A percentile compares a stretch with the other conserved stretches of the same genome.
These are phyloP conservation scores for Harpagus bidentatus DNA, from an alignment of 2,113 vertebrate species.

Conservation along the genomic window DNA sequence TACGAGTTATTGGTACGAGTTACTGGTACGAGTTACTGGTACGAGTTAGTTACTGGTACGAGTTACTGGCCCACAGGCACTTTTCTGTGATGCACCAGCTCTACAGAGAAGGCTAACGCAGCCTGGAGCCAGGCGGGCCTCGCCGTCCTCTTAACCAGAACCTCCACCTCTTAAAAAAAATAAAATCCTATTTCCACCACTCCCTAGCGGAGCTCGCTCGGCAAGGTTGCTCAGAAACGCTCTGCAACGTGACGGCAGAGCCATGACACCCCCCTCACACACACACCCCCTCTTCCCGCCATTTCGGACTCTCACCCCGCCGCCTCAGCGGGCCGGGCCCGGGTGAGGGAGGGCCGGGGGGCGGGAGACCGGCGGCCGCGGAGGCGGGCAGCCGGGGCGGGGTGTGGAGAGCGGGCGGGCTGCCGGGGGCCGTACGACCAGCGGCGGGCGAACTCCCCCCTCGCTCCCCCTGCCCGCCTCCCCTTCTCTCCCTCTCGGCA, in stretches of 20 bases:
- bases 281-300: no score
- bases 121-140: fast-evolving
- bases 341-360: background rate
- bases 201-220: fast-evolving
- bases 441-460: background rate
- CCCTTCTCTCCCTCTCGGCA: no score
- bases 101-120: no score
- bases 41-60: fast-evolving
- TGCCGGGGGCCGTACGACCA: background rate
- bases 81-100: background rate
- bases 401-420: background rate
- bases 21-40: background rate
- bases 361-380: background rate
- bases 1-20: no score
- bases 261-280: no score
- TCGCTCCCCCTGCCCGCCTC: no score
- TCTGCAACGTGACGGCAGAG: background rate
- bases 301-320: no score
- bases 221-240: background rate
- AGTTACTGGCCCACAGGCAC: no score
- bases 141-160: background rate
- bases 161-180: no score
- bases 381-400: background rate
- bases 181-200: fast-evolving
- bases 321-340: no score